phyloP scores from a whole-genome alignment of 2,888 invertebrate genomes.

The Zootermopsis nevadensis region DNA sequence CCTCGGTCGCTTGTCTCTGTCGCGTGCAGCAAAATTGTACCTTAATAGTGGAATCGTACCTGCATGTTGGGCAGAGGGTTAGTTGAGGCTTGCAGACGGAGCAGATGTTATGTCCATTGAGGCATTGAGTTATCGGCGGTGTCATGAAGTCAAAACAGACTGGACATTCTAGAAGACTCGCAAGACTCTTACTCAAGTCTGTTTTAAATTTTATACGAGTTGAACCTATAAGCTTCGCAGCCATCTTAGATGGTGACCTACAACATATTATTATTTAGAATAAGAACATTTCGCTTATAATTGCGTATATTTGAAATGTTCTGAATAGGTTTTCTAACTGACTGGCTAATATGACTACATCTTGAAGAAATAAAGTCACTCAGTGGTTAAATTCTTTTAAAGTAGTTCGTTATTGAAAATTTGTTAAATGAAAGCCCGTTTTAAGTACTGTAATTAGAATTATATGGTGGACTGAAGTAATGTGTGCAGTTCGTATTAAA shows the following conservation, averaged over 20 bases:
- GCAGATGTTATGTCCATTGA: conserved; percentile 37
- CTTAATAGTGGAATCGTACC: not conserved
- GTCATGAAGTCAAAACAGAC: conserved; percentile 37
- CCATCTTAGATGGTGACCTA: not conserved
- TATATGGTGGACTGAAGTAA: too few relatives aligned
- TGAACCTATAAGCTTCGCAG: not conserved
- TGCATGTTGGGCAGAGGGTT: not conserved
- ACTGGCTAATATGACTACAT: too few relatives aligned
- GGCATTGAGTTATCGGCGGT: conserved; percentile 29
- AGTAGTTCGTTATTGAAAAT: too few relatives aligned
- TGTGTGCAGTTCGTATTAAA: too few relatives aligned
- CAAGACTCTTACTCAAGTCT: conserved; percentile 24
- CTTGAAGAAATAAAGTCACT: too few relatives aligned
- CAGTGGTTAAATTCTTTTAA: too few relatives aligned
- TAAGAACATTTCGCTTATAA: not conserved
- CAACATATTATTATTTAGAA: not conserved
- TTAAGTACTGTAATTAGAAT: too few relatives aligned
- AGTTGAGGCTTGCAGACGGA: not conserved
- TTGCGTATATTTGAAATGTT: not conserved
- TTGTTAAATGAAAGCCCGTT: too few relatives aligned
- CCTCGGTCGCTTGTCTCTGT: too few relatives aligned
- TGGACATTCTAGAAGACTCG: conserved; percentile 39
- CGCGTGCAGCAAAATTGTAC: too few relatives aligned
- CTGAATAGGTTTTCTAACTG: too few relatives aligned
- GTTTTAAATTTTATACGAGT: not conserved